Percentiles rank a stretch among this genome's conserved stretches.
These are phyloP conservation scores for Limenitis camilla DNA, from an alignment of 2,888 invertebrate genomes.

Conservation along the genomic window DNA sequence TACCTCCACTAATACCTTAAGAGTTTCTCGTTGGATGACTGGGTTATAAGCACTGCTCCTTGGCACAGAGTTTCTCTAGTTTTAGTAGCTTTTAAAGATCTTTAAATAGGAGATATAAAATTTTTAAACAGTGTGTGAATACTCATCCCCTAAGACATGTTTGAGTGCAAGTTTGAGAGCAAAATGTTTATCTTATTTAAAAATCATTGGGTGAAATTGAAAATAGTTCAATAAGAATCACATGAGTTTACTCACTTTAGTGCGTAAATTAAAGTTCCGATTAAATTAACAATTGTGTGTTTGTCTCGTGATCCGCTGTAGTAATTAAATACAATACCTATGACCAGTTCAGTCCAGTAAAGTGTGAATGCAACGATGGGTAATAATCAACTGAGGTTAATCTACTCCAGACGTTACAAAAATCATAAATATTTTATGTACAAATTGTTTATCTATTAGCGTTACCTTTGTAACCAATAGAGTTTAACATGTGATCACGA, in stretches of 20 bases:
- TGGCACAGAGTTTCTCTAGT: too few species aligned
- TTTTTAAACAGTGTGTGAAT: too few species aligned
- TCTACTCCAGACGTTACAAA: slow-evolving; percentile 19
- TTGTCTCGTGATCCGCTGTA: slow-evolving; percentile 3
- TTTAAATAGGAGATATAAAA: too few species aligned
- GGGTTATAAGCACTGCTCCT: too few species aligned
- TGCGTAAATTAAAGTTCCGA: background rate
- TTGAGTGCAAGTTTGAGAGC: too few species aligned
- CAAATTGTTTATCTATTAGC: slow-evolving; percentile 16
- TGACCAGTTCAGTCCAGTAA: slow-evolving; percentile 5
- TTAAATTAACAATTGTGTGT: slow-evolving; percentile 6
- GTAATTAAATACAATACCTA: slow-evolving; percentile 7
- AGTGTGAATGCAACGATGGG: slow-evolving; percentile 3
- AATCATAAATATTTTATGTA: slow-evolving; percentile 20
- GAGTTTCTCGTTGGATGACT: too few species aligned
- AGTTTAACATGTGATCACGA: slow-evolving; percentile 21
- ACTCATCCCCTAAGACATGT: too few species aligned
- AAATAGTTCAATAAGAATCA: background rate
- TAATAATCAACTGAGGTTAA: slow-evolving; percentile 13
- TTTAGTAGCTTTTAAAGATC: too few species aligned
- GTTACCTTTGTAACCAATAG: slow-evolving; percentile 6
- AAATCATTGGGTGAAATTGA: background rate
- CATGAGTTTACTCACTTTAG: background rate
- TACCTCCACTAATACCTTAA: too few species aligned
- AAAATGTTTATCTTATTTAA: background rate